Base-by-base conservation (phyloP, 2,888 invertebrate species). In the Paralinhomoeus sp. region DNA sequence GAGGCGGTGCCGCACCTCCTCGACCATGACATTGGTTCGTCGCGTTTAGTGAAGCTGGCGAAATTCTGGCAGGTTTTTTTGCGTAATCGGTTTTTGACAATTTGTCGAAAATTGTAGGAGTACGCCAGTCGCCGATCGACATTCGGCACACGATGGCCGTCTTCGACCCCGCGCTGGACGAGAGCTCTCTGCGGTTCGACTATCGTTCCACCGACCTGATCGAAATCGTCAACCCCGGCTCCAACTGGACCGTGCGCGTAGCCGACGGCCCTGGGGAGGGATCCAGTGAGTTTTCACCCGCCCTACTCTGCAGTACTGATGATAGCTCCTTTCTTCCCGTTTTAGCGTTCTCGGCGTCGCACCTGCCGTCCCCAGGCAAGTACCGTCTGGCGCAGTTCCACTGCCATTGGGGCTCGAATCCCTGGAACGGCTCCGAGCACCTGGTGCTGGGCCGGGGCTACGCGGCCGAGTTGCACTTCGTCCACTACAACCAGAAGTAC, bases 331-430 rank as follows among this genome's bases (percentile, higher is more conserved):
- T 17, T n/a, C n/a, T n/a, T 15, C n/a, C n/a, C 12, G 17, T 35
- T 43, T 38, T 18, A 45, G 45, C 21, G 3, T 5, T 51, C 34
- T 37, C 42, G 7, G 51, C 50, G 18, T 41, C 46, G 2, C 51
- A 51, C 41, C 42, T 51, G 15, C 49, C 43, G 2, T n/a, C n/a
- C n/a, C n/a, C n/a, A n/a, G 48, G 47, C 3, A 46, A 41, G 18
- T 55, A 48, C 44, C 49, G 51, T 36, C 44, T 58, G 40, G 54
- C 51, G 41, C 58, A 58, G 47, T 55, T 58, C 46, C 58, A 58
- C 45, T 53, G 52, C 31, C 58, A 58, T 47, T 58, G 58, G 58
- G 52, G 54, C 34, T 42, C 48, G 24, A 47, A 55, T 39, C 47
- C 51, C 9, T 48, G 44, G 27, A 49, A 53, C 40, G 58, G 58